These are phyloP conservation scores for Dynastes maya DNA, from an alignment of 2,888 invertebrate species.

Conservation along the genomic window DNA sequence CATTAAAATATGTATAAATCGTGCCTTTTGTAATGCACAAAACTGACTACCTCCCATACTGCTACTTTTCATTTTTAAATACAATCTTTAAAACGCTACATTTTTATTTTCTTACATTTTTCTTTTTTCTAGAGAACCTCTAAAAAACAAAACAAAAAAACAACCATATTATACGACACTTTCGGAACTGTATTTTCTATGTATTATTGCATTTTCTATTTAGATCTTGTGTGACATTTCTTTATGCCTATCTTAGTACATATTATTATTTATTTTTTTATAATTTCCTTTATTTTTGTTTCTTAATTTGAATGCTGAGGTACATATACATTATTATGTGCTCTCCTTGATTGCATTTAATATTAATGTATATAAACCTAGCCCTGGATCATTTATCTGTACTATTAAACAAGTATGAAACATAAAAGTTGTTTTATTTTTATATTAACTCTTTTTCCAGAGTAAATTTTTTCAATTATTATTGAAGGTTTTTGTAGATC, in stretches of 20 bases:
- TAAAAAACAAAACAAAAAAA: not conserved
- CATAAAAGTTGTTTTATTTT: conserved; percentile 21
- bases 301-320: conserved; percentile 40
- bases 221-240: conserved; percentile 39
- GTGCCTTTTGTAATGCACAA: conserved; percentile 41
- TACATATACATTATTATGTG: too few relatives aligned
- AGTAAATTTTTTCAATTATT: too few relatives aligned
- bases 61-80: conserved; percentile 38
- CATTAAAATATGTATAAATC: conserved; percentile 22
- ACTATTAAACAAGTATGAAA: conserved; percentile 36
- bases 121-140: conserved; percentile 9
- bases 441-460: not conserved
- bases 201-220: conserved; percentile 40
- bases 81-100: conserved; percentile 3
- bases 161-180: not conserved
- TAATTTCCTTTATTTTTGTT: conserved; percentile 29
- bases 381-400: conserved; percentile 23
- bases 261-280: conserved; percentile 35
- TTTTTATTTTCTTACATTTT: conserved; percentile 8
- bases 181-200: conserved; percentile 12
- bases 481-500: too few relatives aligned
- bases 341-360: not conserved
- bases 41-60: conserved; percentile 49
- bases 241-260: conserved; percentile 34
- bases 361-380: conserved; percentile 16